phyloP scores from a whole-genome alignment of 2,797 vertebrate species.

The Chaenodraco wilsoni region DNA sequence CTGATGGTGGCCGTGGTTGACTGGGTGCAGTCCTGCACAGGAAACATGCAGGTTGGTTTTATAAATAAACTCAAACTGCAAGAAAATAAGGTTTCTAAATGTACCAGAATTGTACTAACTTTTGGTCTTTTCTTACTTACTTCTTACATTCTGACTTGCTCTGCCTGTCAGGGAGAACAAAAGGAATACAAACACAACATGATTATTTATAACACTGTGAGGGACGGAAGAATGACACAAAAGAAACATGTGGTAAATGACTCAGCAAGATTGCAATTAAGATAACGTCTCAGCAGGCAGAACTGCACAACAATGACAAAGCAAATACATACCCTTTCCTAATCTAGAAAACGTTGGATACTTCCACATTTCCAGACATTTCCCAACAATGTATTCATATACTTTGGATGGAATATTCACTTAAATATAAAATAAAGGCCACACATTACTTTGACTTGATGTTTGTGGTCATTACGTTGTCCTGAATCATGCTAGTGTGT shows the following conservation, averaged over 20 bases:
- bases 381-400: background rate
- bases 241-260: constrained; percentile 7
- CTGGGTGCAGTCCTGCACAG: constrained; percentile 80
- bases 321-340: background rate
- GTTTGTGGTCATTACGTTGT: background rate
- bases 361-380: background rate
- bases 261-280: background rate
- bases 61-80: background rate
- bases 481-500: background rate
- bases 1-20: constrained; percentile 81
- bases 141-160: background rate
- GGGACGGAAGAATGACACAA: background rate
- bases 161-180: background rate
- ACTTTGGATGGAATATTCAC: background rate
- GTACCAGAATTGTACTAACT: background rate
- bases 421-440: background rate
- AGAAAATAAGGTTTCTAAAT: background rate
- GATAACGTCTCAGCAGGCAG: background rate
- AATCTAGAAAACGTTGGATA: background rate
- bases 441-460: no score
- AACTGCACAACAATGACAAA: constrained; percentile 1
- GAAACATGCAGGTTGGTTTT: constrained; percentile 77
- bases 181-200: background rate
- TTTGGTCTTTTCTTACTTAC: background rate
- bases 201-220: background rate